These are phyloP conservation scores for Trissolcus basalis DNA, from an alignment of 1,140 invertebrate species.

Conservation along the genomic window DNA sequence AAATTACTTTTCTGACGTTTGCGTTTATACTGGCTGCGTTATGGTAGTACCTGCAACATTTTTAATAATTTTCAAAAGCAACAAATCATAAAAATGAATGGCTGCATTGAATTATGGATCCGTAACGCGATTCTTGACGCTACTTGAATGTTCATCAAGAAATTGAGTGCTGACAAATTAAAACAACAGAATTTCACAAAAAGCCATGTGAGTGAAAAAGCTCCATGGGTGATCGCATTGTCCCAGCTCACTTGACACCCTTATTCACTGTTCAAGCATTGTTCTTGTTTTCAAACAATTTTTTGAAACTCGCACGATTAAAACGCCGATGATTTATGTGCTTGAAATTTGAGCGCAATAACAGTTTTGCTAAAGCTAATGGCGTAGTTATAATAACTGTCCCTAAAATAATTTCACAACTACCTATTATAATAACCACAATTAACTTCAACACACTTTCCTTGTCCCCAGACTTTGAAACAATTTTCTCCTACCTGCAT, in stretches of 20 bases:
- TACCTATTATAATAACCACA: slow-evolving; percentile 59
- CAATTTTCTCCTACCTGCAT: slow-evolving; percentile 42
- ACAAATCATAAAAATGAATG: too few species aligned
- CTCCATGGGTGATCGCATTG: neutral
- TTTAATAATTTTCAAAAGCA: too few species aligned
- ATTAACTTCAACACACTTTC: slow-evolving; percentile 58
- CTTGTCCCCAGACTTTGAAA: slow-evolving; percentile 55
- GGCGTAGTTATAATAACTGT: slow-evolving; percentile 52
- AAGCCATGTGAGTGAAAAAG: slow-evolving; percentile 3
- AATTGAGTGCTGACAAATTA: slow-evolving; percentile 2
- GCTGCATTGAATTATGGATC: too few species aligned
- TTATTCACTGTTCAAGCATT: neutral
- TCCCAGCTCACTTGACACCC: neutral
- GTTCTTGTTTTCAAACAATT: slow-evolving; percentile 11
- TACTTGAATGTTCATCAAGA: too few species aligned
- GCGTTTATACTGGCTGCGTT: slow-evolving; percentile 20
- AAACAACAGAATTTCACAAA: neutral
- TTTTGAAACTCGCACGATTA: slow-evolving; percentile 15
- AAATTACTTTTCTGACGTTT: slow-evolving; percentile 48
- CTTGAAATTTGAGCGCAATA: slow-evolving; percentile 42
- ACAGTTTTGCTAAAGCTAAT: slow-evolving; percentile 49
- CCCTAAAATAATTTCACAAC: slow-evolving; percentile 58
- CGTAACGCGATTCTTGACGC: too few species aligned
- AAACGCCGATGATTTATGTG: slow-evolving; percentile 30
- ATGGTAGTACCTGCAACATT: slow-evolving; percentile 3